A percentile compares a stretch with the other conserved stretches of the same genome.
phyloP scores from a whole-genome alignment of 2,888 invertebrate genomes.

The Saturnia japonica region DNA sequence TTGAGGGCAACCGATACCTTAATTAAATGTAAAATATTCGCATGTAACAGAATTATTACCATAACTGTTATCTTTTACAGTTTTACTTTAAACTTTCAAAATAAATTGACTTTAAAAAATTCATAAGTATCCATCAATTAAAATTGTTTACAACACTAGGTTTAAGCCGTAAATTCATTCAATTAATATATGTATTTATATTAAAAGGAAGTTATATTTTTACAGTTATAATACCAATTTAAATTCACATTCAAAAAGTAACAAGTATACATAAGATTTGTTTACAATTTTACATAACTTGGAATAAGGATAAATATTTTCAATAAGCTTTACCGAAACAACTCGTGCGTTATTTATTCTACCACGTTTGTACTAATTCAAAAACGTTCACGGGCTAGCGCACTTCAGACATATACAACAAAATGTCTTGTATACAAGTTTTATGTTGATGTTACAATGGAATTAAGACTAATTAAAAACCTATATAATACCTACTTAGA shows the following conservation, averaged over 20 bases:
- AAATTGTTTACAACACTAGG: neutral
- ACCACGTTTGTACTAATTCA: no score
- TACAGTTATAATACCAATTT: no score
- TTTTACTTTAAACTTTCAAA: no score
- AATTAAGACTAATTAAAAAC: neutral
- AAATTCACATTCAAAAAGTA: no score
- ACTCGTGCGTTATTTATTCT: no score
- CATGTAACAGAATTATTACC: slow-evolving; percentile 2
- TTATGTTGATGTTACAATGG: neutral
- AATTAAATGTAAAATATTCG: slow-evolving; percentile 14
- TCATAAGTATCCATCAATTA: neutral
- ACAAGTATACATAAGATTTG: no score
- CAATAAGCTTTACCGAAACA: no score
- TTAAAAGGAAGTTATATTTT: neutral
- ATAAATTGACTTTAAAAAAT: neutral
- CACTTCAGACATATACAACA: no score
- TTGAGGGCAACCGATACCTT: slow-evolving; percentile 19
- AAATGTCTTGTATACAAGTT: neutral
- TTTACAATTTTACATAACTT: no score
- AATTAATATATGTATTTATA: neutral
- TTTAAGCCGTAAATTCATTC: neutral
- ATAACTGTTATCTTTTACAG: neutral
- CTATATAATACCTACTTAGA: no score
- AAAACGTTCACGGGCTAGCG: no score
- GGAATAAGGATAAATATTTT: no score